Base-by-base conservation (phyloP, 2,113 vertebrate genomes). In the Osmerus mordax region DNA sequence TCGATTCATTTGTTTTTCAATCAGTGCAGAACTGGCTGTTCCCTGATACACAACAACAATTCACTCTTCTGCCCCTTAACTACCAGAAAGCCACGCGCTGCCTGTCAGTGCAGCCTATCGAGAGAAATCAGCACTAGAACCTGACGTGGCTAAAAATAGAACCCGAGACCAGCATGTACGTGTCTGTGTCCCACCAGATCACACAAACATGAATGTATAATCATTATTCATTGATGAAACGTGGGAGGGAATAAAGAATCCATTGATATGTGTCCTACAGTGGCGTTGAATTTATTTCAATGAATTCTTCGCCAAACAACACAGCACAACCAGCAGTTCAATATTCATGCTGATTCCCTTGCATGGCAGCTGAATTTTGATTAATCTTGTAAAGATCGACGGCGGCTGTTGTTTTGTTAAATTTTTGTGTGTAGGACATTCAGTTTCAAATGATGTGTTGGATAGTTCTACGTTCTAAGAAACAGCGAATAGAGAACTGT, bases 321-420 rank as follows among this genome's bases (percentile, higher is more conserved):
- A 41, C 51, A 29, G 64, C 41, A 0, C 25, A 52, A 14, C 15
- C 16, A 12, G 23, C 14, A 7, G 54, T 15, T 9, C 75, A 56
- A 76, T 80, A 69, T 84, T 32, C 18, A 60, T 23, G 21, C 14
- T 72, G 67, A 56, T 67, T 74, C 36, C 72, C 64, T n/a, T 25
- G 53, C 71, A 75, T 21, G 11, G 0, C 32, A 78, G 71, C 32
- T 69, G 2, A 25, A 67, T 78, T 81, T 77, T 36, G 75, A 80
- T 80, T 79, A 29, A 80, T 71, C 71, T 80, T 64, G 65, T 71
- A 53, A 69, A 36, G 18, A 81, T 67, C 76, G 67, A 14, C 74
- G 67, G 75, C 75, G 61, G 19, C 64, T 32, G 21, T 12, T 3
- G 32, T 60, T 67, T 64, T 3, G 25, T 28, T 28, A 2, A 28